Evolutionary conservation across 2,797 vertebrate genomes (phyloP).

Genomic region (Lophius americanus): DNA sequence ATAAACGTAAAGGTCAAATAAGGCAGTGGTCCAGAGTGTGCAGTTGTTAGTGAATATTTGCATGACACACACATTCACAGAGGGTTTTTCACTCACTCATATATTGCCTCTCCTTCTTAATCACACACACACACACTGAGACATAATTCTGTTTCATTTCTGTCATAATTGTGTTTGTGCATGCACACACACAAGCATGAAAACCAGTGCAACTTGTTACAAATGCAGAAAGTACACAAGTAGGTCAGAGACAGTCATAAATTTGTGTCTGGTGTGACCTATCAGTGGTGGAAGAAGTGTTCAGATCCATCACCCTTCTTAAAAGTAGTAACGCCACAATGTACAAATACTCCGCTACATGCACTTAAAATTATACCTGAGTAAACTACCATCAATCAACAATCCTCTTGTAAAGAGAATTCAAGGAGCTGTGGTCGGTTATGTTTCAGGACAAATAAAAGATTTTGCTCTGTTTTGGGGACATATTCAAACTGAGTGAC

Average conservation of each 20-base stretch:
- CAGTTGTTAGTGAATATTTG: neutral
- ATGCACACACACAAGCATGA: neutral
- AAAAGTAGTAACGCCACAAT: neutral
- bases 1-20: neutral
- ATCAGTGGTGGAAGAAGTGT: neutral
- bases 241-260: neutral
- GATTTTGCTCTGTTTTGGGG: neutral
- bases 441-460: neutral
- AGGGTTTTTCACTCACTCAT: neutral
- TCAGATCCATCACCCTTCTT: neutral
- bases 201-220: constrained; percentile 28
- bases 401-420: neutral
- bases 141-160: too few relatives aligned
- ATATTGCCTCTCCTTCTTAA: neutral
- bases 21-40: neutral
- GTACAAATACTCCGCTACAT: neutral
- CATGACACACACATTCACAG: neutral
- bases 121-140: neutral
- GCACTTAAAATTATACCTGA: neutral
- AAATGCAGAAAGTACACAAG: constrained; percentile 9
- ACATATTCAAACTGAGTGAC: too few relatives aligned
- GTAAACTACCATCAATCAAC: neutral
- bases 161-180: constrained; percentile 2
- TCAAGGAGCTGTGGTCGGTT: neutral
- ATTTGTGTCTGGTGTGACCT: neutral